phyloP scores from a whole-genome alignment of 2,113 vertebrate genomes.

The Neogale vison region DNA sequence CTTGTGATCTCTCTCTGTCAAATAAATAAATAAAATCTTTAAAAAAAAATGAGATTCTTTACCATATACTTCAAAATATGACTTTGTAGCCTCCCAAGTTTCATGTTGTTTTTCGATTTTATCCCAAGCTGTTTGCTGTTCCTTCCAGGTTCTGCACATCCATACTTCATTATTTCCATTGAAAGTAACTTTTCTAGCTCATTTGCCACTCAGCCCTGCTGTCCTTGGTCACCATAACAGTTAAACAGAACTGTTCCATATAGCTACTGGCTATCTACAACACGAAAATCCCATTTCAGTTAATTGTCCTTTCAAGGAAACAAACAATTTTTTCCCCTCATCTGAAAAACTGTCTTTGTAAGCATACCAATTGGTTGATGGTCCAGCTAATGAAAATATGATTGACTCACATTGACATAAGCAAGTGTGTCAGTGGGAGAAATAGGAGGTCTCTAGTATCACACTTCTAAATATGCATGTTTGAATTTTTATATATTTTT shows the following conservation, averaged over 20 bases:
- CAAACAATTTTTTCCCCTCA: not conserved
- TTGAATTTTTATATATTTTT: not conserved
- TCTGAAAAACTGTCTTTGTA: not conserved
- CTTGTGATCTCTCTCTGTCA: too few relatives aligned
- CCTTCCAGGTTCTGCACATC: not conserved
- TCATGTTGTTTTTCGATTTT: not conserved
- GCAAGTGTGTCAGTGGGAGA: not conserved
- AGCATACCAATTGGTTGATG: not conserved
- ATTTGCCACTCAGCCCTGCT: not conserved
- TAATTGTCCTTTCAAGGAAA: not conserved
- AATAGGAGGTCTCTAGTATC: not conserved
- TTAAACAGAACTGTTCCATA: not conserved
- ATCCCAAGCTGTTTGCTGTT: not conserved
- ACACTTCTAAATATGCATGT: not conserved
- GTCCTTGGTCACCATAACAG: not conserved
- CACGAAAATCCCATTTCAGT: not conserved
- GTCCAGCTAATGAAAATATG: not conserved
- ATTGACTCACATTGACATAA: not conserved
- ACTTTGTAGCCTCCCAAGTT: not conserved
- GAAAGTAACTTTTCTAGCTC: not conserved
- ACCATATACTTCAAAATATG: not conserved
- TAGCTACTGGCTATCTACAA: not conserved
- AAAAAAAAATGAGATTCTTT: not conserved
- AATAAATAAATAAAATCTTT: too few relatives aligned
- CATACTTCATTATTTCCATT: not conserved